Conservation (phyloP, 2,797 vertebrate species). For the Tragelaphus eurycerus region DNA sequence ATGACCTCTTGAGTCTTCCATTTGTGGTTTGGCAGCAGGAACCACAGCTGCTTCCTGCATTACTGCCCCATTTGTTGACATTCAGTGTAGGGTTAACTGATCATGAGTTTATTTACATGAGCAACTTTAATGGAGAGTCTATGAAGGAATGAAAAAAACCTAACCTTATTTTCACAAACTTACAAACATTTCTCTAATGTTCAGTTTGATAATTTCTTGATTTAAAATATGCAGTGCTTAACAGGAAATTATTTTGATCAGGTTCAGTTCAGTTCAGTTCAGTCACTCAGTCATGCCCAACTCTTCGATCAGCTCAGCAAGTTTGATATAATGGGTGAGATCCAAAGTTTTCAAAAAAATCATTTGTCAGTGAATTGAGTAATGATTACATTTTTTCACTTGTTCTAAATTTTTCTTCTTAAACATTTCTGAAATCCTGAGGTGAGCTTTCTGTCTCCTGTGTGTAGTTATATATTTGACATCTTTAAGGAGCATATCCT, state of each 20-base stretch:
- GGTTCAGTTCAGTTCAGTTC: too few species aligned
- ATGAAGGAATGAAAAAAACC: background rate
- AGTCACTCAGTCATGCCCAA: fast-evolving
- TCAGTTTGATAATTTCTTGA: background rate
- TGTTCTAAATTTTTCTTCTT: background rate
- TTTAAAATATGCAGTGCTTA: background rate
- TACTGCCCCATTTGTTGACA: background rate
- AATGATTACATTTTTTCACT: background rate
- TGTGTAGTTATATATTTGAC: background rate
- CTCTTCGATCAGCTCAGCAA: background rate
- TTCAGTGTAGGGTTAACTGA: background rate
- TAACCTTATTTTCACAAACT: background rate
- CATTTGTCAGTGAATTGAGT: background rate
- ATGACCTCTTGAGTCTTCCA: background rate
- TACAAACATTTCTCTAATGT: background rate
- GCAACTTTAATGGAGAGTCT: background rate
- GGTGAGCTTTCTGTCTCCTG: background rate
- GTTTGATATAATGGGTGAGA: background rate
- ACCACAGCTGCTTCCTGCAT: background rate
- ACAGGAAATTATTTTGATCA: background rate
- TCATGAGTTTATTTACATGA: background rate
- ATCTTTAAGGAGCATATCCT: background rate
- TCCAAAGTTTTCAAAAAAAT: background rate
- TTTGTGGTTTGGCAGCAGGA: background rate
- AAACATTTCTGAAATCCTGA: background rate